Evolutionary conservation across 2,113 vertebrate genomes (phyloP).

Genomic region (Phalacrocorax carbo): DNA sequence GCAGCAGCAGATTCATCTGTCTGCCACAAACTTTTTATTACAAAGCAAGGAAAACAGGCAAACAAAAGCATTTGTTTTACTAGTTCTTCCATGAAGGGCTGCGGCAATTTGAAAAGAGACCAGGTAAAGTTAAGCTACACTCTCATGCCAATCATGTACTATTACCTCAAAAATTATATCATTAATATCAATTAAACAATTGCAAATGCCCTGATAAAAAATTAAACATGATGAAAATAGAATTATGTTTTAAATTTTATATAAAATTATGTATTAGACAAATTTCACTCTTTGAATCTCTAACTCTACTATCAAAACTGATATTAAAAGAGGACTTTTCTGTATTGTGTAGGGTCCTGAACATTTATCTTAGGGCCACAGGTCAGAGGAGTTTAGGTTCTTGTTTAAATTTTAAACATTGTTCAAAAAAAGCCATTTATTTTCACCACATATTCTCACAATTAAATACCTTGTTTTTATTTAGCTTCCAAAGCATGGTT

Average conservation of each 20-base stretch:
- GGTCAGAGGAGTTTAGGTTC: not conserved
- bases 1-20: not conserved
- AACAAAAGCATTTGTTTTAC: not conserved
- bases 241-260: not conserved
- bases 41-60: not conserved
- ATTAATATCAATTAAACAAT: not conserved
- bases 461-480: not conserved
- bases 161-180: not conserved
- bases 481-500: not conserved
- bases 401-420: not conserved
- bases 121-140: not conserved
- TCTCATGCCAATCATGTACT: not conserved
- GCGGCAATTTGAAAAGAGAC: not conserved
- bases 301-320: not conserved
- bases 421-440: not conserved
- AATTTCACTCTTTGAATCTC: not conserved
- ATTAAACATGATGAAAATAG: not conserved
- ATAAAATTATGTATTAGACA: not conserved
- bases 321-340: not conserved
- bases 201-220: not conserved
- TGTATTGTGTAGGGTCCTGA: not conserved
- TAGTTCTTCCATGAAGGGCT: not conserved
- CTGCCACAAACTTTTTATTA: not conserved
- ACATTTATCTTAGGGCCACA: not conserved
- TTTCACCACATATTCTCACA: not conserved